phyloP scores from a whole-genome alignment of 64 coral and sea anemone species.

The Montipora sp. region DNA sequence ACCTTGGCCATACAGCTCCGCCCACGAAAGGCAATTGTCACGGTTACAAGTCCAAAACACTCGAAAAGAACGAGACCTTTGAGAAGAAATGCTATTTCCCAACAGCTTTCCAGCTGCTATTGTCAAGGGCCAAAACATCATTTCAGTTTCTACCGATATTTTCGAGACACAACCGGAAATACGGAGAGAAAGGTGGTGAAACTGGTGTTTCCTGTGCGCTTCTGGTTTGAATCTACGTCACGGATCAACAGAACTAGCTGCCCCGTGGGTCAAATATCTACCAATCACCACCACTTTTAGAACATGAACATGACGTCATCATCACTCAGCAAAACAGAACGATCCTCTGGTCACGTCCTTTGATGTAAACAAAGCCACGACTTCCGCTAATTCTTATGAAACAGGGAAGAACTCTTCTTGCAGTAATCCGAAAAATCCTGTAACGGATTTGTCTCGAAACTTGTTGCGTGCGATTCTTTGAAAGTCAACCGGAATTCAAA shows the following conservation, averaged over 20 bases:
- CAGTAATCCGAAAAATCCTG: neutral
- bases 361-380: constrained; percentile 38
- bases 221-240: constrained; percentile 38
- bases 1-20: constrained; percentile 84
- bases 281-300: neutral
- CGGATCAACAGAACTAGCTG: neutral
- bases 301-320: neutral
- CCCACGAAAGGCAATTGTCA: constrained; percentile 71
- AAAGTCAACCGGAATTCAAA: neutral
- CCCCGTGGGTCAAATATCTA: neutral
- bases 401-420: neutral
- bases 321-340: constrained; percentile 54
- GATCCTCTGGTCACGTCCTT: constrained; percentile 37
- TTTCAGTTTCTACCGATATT: neutral
- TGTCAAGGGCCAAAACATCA: neutral
- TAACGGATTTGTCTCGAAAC: neutral
- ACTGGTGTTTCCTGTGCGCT: constrained; percentile 1
- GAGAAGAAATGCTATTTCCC: neutral
- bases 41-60: constrained; percentile 51
- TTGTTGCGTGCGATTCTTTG: neutral
- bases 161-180: neutral
- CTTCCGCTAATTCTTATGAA: neutral
- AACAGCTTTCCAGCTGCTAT: neutral
- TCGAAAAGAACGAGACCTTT: constrained; percentile 41
- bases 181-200: neutral